Evolutionary conservation across 2,113 vertebrate genomes (phyloP).

Genomic region (Gymnorhina tibicen): DNA sequence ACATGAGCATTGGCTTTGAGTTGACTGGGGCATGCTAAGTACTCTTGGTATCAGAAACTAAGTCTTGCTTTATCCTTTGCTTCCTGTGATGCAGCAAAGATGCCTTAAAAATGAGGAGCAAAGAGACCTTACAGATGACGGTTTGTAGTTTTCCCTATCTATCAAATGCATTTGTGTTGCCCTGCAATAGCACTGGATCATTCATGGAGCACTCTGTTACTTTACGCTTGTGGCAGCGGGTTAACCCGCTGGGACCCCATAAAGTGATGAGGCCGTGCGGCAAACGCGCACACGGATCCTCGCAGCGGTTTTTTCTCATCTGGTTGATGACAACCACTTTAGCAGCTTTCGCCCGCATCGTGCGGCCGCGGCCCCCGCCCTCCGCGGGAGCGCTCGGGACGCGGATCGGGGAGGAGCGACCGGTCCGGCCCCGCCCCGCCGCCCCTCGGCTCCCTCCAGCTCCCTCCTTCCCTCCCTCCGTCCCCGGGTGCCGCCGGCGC

Average conservation of each 20-base stretch:
- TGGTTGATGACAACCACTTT: fast-evolving
- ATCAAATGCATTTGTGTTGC: too few relatives aligned
- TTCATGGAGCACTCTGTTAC: fast-evolving
- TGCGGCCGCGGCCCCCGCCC: not conserved
- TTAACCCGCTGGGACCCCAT: not conserved
- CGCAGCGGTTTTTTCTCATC: not conserved
- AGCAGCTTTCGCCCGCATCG: fast-evolving
- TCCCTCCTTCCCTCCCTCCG: too few relatives aligned
- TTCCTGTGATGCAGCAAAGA: not conserved
- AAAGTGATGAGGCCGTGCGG: fast-evolving
- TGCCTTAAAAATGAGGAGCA: not conserved
- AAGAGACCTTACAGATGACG: not conserved
- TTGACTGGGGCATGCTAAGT: fast-evolving
- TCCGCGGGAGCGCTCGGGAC: not conserved
- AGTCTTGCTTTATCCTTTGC: not conserved
- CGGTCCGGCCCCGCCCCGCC: too few relatives aligned
- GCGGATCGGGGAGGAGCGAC: not conserved
- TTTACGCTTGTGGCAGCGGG: fast-evolving
- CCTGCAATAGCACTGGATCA: not conserved
- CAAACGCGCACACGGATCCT: too few relatives aligned
- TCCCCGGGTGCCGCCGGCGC: too few relatives aligned
- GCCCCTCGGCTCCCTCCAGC: too few relatives aligned
- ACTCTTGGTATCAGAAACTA: not conserved
- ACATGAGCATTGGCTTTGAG: not conserved
- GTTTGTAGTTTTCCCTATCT: not conserved